A percentile compares a stretch with the other conserved stretches of the same genome.
Evolutionary conservation across 2,113 vertebrate species (phyloP).

Genomic region (Pseudopipra pipra): DNA sequence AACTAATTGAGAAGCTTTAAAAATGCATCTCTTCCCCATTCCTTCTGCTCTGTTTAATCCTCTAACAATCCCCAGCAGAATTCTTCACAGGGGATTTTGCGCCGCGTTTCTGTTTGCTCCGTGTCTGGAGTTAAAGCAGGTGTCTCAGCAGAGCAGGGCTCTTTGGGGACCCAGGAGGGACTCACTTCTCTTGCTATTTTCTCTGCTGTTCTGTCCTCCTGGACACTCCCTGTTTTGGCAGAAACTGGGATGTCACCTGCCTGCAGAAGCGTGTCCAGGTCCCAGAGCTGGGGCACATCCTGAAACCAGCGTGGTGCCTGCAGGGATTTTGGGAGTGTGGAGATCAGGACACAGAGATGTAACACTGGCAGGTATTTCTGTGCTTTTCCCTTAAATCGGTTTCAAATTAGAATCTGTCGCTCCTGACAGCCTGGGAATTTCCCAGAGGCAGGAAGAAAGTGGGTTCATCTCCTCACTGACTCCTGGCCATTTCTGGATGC

Average conservation of each 20-base stretch:
- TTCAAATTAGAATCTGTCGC: background rate
- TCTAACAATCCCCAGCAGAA: background rate
- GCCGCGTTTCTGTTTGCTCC: accelerated
- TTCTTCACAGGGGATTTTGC: background rate
- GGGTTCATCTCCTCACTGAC: background rate
- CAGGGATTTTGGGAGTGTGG: background rate
- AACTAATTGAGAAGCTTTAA: constrained; percentile 38
- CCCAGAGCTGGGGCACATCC: background rate
- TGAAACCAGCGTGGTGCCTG: background rate
- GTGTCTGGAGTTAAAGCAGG: background rate
- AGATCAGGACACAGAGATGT: background rate
- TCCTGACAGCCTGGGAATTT: background rate
- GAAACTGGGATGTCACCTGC: background rate
- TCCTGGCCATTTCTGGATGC: background rate
- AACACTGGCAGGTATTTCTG: background rate
- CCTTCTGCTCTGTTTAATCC: constrained; percentile 54
- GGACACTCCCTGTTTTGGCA: background rate
- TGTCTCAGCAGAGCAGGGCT: background rate
- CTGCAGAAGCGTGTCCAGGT: background rate
- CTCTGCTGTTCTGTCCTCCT: background rate
- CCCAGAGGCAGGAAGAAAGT: background rate
- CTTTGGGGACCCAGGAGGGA: background rate
- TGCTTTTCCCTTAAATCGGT: background rate
- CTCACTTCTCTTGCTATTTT: background rate
- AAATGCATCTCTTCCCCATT: constrained; percentile 26